Percentiles rank a stretch among this genome's conserved stretches.
Evolutionary conservation across 2,797 vertebrate species (phyloP).

Genomic region (Microtus obscurus): DNA sequence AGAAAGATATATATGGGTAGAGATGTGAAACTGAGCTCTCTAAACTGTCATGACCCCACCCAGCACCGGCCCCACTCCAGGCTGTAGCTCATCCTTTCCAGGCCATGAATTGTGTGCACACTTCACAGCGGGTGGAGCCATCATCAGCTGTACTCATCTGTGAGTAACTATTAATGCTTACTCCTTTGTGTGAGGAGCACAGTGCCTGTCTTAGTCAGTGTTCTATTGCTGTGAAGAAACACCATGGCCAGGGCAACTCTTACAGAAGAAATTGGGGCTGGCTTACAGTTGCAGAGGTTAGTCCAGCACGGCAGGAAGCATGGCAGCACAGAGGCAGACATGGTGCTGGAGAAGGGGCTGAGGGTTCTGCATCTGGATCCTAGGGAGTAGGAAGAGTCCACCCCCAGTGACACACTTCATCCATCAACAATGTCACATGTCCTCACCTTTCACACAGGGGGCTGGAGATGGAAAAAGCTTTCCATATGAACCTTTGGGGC

Average conservation of each 20-base stretch:
- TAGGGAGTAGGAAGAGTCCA: background rate
- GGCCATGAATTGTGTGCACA: background rate
- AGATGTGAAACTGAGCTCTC: background rate
- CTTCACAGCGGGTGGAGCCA: background rate
- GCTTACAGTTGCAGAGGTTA: background rate
- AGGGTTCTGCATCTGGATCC: background rate
- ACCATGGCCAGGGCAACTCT: background rate
- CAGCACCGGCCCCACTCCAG: conserved; percentile 64
- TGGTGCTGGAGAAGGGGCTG: background rate
- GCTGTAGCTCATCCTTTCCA: conserved; percentile 62
- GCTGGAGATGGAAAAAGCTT: background rate
- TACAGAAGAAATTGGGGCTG: background rate
- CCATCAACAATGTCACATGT: background rate
- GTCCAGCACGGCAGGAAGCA: background rate
- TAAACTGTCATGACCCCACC: background rate
- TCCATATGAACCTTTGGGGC: background rate
- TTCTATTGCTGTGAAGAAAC: background rate
- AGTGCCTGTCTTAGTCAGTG: background rate
- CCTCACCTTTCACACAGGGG: background rate
- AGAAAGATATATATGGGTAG: background rate
- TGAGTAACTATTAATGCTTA: conserved; percentile 77
- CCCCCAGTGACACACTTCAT: background rate
- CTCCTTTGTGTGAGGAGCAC: conserved; percentile 78
- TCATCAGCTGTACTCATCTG: conserved; percentile 76
- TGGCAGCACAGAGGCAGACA: background rate